Conservation (phyloP, 1,140 invertebrate species). For the Neodiprion lecontei region DNA sequence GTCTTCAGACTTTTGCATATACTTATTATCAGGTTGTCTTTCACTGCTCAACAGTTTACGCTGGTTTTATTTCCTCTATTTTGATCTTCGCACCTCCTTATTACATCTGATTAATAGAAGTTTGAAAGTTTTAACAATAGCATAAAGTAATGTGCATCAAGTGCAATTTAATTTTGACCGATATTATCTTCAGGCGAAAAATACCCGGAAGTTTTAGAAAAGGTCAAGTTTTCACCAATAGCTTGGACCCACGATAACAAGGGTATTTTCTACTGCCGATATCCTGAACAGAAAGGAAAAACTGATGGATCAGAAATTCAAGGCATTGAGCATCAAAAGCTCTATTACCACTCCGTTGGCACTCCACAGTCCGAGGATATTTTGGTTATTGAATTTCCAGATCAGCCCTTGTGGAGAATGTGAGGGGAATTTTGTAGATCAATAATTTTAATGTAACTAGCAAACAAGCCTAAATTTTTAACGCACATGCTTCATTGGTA, state of each 20-base stretch:
- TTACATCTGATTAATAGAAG: too few relatives aligned
- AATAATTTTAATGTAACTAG: slow-evolving; percentile 1
- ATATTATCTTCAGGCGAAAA: slow-evolving; percentile 73
- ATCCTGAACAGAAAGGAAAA: slow-evolving; percentile 80
- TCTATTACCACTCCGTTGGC: slow-evolving; percentile 91
- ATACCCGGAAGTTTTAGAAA: slow-evolving; percentile 86
- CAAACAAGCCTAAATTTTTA: neutral
- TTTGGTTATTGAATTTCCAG: slow-evolving; percentile 88
- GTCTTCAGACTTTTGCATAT: neutral
- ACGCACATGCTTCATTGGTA: too few relatives aligned
- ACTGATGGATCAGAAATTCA: slow-evolving; percentile 91
- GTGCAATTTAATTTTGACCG: too few relatives aligned
- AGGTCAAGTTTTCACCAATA: slow-evolving; percentile 90
- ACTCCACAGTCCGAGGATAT: slow-evolving; percentile 90
- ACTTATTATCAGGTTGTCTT: too few relatives aligned
- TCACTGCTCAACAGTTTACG: too few relatives aligned
- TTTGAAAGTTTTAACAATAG: too few relatives aligned
- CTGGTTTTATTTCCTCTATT: too few relatives aligned
- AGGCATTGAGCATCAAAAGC: slow-evolving; percentile 87
- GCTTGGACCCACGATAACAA: slow-evolving; percentile 95
- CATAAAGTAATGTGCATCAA: too few relatives aligned
- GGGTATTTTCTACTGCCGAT: slow-evolving; percentile 92
- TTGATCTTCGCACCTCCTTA: too few relatives aligned
- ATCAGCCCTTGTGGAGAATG: slow-evolving; percentile 93
- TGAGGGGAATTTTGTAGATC: slow-evolving; percentile 60